Base-by-base conservation (phyloP, 2,113 vertebrate genomes). In the Numenius arquata region DNA sequence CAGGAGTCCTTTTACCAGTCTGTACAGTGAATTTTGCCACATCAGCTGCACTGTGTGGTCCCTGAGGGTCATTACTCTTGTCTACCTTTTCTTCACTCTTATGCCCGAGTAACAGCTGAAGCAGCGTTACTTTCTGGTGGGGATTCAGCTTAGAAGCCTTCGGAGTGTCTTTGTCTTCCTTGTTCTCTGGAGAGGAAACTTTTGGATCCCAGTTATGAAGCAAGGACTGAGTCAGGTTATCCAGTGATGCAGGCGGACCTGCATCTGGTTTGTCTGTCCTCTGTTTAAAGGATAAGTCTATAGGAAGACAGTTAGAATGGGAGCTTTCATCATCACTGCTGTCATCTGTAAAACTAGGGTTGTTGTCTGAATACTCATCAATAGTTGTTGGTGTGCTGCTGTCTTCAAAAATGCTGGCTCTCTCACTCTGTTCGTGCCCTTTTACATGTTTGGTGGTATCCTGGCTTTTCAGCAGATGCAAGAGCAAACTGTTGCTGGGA, bases 401-500 rank as follows among this genome's bases (percentile, higher is more conserved):
- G 62, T 99, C 99, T 53, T 92, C 98, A 97, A 99, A 98, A 67
- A 98, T 36, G 48, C 98, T 97, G 83, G 96, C 97, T 84, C 98
- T 98, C 67, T 99, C 98, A 58, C 98, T 98, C 70, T 98, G 99
- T 56, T 98, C 98, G 10, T 98, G 98, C 74, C 98, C 98, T 25
- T 98, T 99, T 82, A 98, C 77, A 6, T 98, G 98, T 95, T 98
- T 98, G 91, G 99, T 98, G 90, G 98, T 98, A 93, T 98, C 99
- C 97, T 99, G 99, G 97, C 99, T 99, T 97, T 99, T 99, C 70
- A 99, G 98, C 18, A 99, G 99, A 71, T 99, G 98, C 82, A 99
- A 97, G 59, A 99, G 98, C 96, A 99, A 98, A 97, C 99, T 99
- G 97, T 99, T 99, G 84, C 98, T 99, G 93, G 99, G 98, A 25